A percentile compares a stretch with the other conserved stretches of the same genome.
These are phyloP conservation scores for Fragum whitleyi DNA, from an alignment of 2,888 invertebrate species.

Conservation along the genomic window DNA sequence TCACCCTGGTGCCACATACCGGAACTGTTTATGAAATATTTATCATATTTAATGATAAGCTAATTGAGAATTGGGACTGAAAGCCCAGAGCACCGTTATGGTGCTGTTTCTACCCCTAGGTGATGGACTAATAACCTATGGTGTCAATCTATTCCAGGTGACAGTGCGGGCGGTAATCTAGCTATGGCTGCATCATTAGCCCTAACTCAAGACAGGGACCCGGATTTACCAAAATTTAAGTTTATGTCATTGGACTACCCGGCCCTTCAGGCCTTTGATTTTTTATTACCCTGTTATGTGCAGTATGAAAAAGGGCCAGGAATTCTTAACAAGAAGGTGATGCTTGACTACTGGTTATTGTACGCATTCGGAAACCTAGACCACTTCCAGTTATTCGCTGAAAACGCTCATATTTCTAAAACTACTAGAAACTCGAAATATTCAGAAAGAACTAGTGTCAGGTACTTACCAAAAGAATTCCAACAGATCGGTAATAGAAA, in stretches of 20 bases:
- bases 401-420: conserved; percentile 47
- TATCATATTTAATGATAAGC: too few relatives aligned
- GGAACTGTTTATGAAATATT: too few relatives aligned
- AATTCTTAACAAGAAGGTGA: conserved; percentile 45
- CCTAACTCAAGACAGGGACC: conserved; percentile 56
- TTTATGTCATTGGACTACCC: conserved; percentile 67
- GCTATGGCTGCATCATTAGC: conserved; percentile 69
- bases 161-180: conserved; percentile 76
- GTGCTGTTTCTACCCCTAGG: too few relatives aligned
- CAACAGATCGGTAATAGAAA: neutral
- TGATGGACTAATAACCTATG: too few relatives aligned
- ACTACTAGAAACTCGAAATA: conserved; percentile 41
- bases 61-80: too few relatives aligned
- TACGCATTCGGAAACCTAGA: conserved; percentile 62
- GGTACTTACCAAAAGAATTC: conserved; percentile 60
- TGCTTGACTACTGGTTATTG: conserved; percentile 61
- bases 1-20: too few relatives aligned
- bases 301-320: conserved; percentile 55
- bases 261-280: conserved; percentile 76
- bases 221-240: conserved; percentile 46
- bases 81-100: too few relatives aligned
- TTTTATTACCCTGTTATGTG: conserved; percentile 75
- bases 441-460: conserved; percentile 31
- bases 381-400: conserved; percentile 28
- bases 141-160: conserved; percentile 70